Evolutionary conservation across 2,797 vertebrate species (phyloP).

Genomic region (Serranus cabrilla): DNA sequence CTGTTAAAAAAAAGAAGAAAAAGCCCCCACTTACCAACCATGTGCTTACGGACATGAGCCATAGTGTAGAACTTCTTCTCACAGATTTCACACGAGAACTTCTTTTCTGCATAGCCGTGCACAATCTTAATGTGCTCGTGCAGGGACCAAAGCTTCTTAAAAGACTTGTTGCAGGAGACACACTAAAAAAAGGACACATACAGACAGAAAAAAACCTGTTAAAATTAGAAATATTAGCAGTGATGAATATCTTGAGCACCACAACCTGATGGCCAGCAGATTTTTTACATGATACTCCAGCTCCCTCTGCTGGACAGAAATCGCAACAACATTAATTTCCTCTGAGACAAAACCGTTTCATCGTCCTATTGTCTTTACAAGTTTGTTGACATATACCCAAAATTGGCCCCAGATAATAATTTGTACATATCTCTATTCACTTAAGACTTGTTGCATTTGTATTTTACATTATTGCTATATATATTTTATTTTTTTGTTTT

Average conservation of each 20-base stretch:
- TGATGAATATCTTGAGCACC: not conserved
- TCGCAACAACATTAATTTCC: not conserved
- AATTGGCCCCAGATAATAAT: too few relatives aligned
- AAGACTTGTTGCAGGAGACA: conserved; percentile 97
- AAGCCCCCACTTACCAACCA: conserved; percentile 92
- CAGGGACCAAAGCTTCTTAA: conserved; percentile 99
- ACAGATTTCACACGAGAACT: conserved; percentile 98
- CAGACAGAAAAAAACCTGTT: not conserved
- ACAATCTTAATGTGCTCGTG: conserved; percentile 99
- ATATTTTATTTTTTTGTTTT: too few relatives aligned
- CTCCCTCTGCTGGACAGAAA: conserved; percentile 78
- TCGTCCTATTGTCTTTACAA: too few relatives aligned
- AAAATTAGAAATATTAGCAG: not conserved
- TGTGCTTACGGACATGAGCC: conserved; percentile 98
- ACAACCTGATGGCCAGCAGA: not conserved
- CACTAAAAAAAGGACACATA: conserved; percentile 85
- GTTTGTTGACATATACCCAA: too few relatives aligned
- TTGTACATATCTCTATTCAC: too few relatives aligned
- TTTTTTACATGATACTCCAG: conserved; percentile 29
- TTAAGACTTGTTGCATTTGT: too few relatives aligned
- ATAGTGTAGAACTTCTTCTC: conserved; percentile 99
- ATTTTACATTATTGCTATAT: too few relatives aligned
- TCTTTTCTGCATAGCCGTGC: conserved; percentile 98
- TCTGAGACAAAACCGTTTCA: not conserved
- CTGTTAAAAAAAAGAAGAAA: not conserved